These are phyloP conservation scores for Synanthedon vespiformis DNA, from an alignment of 2,888 invertebrate genomes.

Conservation along the genomic window DNA sequence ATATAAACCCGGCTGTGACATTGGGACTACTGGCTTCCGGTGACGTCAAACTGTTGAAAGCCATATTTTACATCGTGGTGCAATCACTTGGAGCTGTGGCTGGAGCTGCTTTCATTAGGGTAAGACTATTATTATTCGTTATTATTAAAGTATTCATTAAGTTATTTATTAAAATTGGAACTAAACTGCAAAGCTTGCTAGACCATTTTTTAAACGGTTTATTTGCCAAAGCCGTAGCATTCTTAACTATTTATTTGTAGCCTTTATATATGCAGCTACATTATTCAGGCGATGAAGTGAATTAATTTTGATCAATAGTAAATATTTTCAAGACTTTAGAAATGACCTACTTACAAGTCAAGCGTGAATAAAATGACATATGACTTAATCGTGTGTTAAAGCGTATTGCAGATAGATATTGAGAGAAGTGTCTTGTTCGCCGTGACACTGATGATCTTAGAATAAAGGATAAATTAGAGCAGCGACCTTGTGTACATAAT, in stretches of 20 bases:
- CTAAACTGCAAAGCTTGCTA: too few relatives aligned
- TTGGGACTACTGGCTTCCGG: slow-evolving; percentile 83
- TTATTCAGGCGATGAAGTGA: too few relatives aligned
- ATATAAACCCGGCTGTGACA: slow-evolving; percentile 94
- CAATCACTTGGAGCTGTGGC: slow-evolving; percentile 86
- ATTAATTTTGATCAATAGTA: too few relatives aligned
- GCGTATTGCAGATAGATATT: background rate
- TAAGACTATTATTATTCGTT: slow-evolving; percentile 27
- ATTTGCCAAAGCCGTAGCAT: too few relatives aligned
- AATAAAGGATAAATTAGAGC: slow-evolving; percentile 41
- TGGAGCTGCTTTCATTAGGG: slow-evolving; percentile 82
- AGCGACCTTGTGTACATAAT: slow-evolving; percentile 20
- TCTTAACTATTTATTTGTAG: too few relatives aligned
- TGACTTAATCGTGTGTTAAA: background rate
- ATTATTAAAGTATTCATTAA: too few relatives aligned
- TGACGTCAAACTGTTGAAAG: slow-evolving; percentile 83
- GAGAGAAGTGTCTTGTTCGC: slow-evolving; percentile 44
- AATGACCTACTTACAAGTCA: background rate
- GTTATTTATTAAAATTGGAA: too few relatives aligned
- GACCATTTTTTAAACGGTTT: too few relatives aligned
- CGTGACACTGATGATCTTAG: slow-evolving; percentile 61
- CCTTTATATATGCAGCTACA: too few relatives aligned
- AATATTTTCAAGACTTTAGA: too few relatives aligned
- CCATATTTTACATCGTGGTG: slow-evolving; percentile 81
- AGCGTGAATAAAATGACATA: background rate